phyloP scores from a whole-genome alignment of 1,140 invertebrate species.

The Lepidurus packardi region DNA sequence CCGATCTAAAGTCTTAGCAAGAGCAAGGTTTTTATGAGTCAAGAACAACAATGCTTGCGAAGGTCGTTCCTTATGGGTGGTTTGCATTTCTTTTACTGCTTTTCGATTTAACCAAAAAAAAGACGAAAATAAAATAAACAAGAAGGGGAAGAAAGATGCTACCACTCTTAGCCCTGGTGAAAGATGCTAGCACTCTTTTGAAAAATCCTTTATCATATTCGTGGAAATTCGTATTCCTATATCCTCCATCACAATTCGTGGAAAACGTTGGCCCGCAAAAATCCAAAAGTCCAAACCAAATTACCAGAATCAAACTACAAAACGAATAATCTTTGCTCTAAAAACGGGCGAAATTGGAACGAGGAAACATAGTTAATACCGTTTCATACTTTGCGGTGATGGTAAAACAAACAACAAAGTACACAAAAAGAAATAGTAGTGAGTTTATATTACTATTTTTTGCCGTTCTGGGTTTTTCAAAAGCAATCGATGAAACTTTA shows the following conservation, averaged over 20 bases:
- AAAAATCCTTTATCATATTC: background rate
- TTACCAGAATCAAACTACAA: background rate
- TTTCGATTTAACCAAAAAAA: background rate
- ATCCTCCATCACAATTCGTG: too few species aligned
- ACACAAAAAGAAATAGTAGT: background rate
- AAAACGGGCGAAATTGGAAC: background rate
- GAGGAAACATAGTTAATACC: background rate
- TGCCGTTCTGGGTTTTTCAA: background rate
- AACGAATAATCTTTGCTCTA: background rate
- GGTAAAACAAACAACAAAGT: background rate
- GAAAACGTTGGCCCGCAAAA: background rate
- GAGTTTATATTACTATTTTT: background rate
- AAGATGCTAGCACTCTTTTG: background rate
- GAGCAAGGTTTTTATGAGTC: too few species aligned
- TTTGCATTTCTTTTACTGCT: background rate
- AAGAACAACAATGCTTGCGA: too few species aligned
- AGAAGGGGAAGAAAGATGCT: background rate
- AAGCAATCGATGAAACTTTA: too few species aligned
- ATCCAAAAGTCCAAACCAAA: background rate
- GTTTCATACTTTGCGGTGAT: constrained; percentile 13
- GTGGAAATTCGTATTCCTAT: too few species aligned
- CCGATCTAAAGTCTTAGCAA: too few species aligned
- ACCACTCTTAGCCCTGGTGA: too few species aligned
- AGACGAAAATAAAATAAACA: constrained; percentile 2
- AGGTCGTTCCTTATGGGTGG: too few species aligned